Evolutionary conservation across 2,888 invertebrate genomes (phyloP).

Genomic region (Platycnemis pennipes): DNA sequence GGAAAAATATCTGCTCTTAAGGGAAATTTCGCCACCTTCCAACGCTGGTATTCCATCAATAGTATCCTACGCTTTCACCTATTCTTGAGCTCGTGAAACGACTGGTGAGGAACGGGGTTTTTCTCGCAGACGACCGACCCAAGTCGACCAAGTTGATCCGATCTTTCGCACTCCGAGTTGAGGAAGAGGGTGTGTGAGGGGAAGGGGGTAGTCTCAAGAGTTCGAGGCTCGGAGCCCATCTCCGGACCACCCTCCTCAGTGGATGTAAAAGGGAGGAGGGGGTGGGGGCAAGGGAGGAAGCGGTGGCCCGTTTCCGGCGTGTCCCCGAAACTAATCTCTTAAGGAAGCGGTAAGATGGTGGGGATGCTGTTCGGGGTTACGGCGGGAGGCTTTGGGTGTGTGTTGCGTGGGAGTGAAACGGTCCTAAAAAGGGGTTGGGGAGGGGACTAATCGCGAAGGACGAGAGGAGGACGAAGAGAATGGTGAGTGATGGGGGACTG

Average conservation of each 20-base stretch:
- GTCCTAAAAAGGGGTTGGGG: not conserved
- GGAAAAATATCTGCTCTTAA: too few relatives aligned
- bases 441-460: not conserved
- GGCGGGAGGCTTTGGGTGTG: not conserved
- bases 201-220: not conserved
- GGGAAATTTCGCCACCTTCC: too few relatives aligned
- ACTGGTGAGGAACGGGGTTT: not conserved
- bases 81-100: too few relatives aligned
- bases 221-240: not conserved
- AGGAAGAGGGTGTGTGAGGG: not conserved
- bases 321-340: conserved; percentile 33
- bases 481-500: not conserved
- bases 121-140: not conserved
- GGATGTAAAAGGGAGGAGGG: not conserved
- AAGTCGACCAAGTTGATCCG: not conserved
- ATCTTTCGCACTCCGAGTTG: not conserved
- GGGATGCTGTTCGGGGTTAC: not conserved
- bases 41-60: too few relatives aligned
- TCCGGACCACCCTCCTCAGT: not conserved
- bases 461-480: not conserved
- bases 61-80: too few relatives aligned
- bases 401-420: not conserved
- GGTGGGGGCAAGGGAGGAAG: not conserved
- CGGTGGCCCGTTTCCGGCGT: conserved; percentile 45
- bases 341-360: not conserved